Conservation (phyloP, 2,113 vertebrate species). For the Aldabrachelys gigantea region DNA sequence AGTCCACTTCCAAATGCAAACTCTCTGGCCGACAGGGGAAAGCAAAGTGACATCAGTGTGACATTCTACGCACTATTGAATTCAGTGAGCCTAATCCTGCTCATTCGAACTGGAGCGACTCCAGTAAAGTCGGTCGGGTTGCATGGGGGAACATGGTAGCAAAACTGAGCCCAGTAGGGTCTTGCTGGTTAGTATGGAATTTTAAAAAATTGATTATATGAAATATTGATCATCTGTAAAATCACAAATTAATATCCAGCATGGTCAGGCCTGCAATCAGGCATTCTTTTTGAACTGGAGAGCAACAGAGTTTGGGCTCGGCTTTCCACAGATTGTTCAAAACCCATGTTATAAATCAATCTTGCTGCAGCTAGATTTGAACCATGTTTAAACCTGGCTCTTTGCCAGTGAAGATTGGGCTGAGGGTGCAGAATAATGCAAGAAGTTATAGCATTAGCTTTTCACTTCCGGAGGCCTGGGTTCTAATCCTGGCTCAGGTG, state of each 20-base stretch:
- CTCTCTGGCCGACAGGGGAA: conserved; percentile 71
- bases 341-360: not conserved
- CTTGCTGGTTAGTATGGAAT: not conserved
- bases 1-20: conserved; percentile 94
- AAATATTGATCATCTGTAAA: not conserved
- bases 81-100: not conserved
- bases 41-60: not conserved
- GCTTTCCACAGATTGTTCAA: not conserved
- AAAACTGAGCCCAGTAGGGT: not conserved
- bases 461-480: not conserved
- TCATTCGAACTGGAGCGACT: not conserved
- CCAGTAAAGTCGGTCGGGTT: not conserved
- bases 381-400: not conserved
- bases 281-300: not conserved
- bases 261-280: not conserved
- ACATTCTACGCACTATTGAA: not conserved
- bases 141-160: not conserved
- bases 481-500: not conserved
- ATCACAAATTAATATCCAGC: not conserved
- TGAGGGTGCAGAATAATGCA: not conserved
- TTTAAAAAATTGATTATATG: not conserved
- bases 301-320: not conserved
- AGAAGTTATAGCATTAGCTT: not conserved
- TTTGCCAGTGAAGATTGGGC: not conserved
- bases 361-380: not conserved